A percentile compares a stretch with the other conserved stretches of the same genome.
Evolutionary conservation across 1,140 invertebrate species (phyloP).

Genomic region (Pseudoatta argentina): DNA sequence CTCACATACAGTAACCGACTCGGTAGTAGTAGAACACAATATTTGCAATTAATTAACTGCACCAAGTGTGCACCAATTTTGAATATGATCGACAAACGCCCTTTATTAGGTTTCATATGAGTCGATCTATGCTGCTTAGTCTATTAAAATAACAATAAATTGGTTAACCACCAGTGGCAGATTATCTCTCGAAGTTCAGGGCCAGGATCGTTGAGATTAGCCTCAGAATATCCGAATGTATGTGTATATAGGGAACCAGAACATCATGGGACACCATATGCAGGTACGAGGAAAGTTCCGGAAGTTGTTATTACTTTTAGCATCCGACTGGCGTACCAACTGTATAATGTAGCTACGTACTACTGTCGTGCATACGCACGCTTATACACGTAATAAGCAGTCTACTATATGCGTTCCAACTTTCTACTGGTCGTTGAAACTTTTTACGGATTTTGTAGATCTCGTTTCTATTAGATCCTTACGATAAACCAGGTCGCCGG

Average conservation of each 20-base stretch:
- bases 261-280: constrained; percentile 35
- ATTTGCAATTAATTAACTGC: constrained; percentile 53
- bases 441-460: constrained; percentile 24
- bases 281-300: constrained; percentile 32
- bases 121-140: background rate
- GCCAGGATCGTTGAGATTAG: constrained; percentile 19
- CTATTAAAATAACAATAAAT: constrained; percentile 27
- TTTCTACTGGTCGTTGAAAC: constrained; percentile 20
- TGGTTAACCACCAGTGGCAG: background rate
- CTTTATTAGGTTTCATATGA: constrained; percentile 15
- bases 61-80: constrained; percentile 14
- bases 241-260: background rate
- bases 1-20: background rate
- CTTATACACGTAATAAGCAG: constrained; percentile 51
- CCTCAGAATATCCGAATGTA: background rate
- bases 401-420: constrained; percentile 28
- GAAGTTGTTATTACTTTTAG: constrained; percentile 57
- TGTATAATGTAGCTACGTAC: constrained; percentile 37
- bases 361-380: constrained; percentile 8
- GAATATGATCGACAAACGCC: background rate
- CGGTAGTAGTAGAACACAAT: constrained; percentile 18
- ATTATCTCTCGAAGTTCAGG: constrained; percentile 24
- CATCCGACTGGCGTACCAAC: constrained; percentile 15
- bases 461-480: constrained; percentile 14
- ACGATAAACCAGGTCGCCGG: background rate